These are phyloP conservation scores for Thaleichthys pacificus DNA, from an alignment of 2,797 vertebrate genomes.

Conservation along the genomic window DNA sequence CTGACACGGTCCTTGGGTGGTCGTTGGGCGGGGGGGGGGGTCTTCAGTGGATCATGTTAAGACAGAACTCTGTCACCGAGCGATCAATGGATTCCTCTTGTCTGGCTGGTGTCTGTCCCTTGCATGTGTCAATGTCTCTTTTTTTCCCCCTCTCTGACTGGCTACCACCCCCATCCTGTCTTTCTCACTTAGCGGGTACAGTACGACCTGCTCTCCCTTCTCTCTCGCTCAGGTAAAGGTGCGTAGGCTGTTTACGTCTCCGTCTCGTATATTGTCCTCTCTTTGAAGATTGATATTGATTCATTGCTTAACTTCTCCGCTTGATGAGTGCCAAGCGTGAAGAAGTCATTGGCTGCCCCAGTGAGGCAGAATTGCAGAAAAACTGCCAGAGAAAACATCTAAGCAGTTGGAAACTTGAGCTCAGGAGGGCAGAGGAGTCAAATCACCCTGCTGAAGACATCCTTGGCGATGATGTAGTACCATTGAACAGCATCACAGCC, in stretches of 20 bases:
- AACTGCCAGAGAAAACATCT: too few relatives aligned
- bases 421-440: conserved; percentile 18
- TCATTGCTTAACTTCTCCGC: too few relatives aligned
- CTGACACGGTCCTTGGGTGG: conserved; percentile 42
- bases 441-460: conserved; percentile 60
- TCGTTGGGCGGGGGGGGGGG: conserved; percentile 8
- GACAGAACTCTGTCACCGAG: conserved; percentile 45
- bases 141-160: conserved; percentile 30
- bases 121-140: conserved; percentile 50
- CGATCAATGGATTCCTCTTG: conserved; percentile 58
- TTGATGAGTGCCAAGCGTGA: neutral
- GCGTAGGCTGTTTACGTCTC: neutral
- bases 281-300: too few relatives aligned
- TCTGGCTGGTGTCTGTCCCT: conserved; percentile 48
- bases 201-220: neutral
- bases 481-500: conserved; percentile 42
- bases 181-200: neutral
- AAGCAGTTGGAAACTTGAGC: neutral
- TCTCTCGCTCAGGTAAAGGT: neutral
- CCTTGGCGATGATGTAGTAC: conserved; percentile 38
- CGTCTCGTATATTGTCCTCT: neutral
- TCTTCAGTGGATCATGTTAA: conserved; percentile 49
- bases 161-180: neutral
- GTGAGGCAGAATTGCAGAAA: too few relatives aligned
- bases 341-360: neutral